Conservation (phyloP, 2,888 invertebrate genomes). For the Cataglyphis livida region DNA sequence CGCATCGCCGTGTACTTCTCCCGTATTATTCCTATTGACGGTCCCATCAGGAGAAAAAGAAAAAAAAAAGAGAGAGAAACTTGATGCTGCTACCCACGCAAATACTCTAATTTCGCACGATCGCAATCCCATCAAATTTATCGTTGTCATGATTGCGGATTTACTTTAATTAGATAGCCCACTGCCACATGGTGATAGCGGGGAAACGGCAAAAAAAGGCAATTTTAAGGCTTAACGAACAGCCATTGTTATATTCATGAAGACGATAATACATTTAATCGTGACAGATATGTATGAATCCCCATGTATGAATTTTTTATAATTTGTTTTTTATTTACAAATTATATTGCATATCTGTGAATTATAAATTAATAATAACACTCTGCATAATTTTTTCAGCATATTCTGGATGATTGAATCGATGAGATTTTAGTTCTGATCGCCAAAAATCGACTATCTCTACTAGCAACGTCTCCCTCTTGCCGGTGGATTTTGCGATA, state of each 20-base stretch:
- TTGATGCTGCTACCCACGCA: constrained; percentile 61
- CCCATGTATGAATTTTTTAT: neutral
- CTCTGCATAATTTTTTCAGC: neutral
- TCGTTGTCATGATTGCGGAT: constrained; percentile 4
- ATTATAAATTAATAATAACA: neutral
- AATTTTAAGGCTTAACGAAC: neutral
- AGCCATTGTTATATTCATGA: neutral
- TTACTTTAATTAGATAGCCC: neutral
- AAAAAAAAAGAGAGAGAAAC: neutral
- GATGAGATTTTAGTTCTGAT: neutral
- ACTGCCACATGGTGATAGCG: neutral
- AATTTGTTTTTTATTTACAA: neutral
- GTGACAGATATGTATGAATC: neutral
- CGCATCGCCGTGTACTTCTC: constrained; percentile 73
- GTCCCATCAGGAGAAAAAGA: constrained; percentile 51
- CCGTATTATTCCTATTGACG: constrained; percentile 78
- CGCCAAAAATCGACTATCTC: neutral
- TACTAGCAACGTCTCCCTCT: too few species aligned
- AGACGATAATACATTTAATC: neutral
- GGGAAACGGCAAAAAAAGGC: neutral
- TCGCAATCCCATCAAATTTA: constrained; percentile 38
- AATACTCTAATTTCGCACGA: constrained; percentile 72
- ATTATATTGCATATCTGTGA: neutral
- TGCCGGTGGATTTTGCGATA: neutral
- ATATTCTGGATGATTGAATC: neutral